A percentile compares a stretch with the other conserved stretches of the same genome.
phyloP scores from a whole-genome alignment of 35 echinoderm and acorn worm genomes.

The Chiridota heheva region DNA sequence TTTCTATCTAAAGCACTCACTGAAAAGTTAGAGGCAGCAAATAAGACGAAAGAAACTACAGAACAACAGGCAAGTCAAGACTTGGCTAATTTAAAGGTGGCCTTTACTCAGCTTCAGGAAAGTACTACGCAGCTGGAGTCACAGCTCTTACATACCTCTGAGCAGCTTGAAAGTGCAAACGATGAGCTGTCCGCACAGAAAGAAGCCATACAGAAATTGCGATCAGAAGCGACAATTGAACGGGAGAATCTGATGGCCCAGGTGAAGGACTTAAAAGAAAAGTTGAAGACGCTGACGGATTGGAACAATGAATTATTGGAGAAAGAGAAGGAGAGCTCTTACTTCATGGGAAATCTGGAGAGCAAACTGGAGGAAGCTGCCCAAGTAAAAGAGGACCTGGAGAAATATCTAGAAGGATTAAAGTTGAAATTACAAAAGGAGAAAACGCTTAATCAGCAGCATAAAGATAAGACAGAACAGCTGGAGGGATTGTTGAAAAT shows the following conservation, averaged over 20 bases:
- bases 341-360: constrained; percentile 9
- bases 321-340: constrained; percentile 19
- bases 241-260: constrained; percentile 14
- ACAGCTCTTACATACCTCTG: not conserved
- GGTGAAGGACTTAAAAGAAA: constrained; percentile 24
- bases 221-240: constrained; percentile 15
- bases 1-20: no score
- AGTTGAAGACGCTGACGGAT: constrained; percentile 14
- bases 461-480: constrained; percentile 10
- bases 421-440: constrained; percentile 7
- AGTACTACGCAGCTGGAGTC: not conserved
- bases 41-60: no score
- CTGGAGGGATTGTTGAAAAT: constrained; percentile 8
- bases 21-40: no score
- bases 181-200: not conserved
- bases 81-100: no score
- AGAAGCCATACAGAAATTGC: not conserved
- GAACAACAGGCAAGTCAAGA: no score
- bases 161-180: constrained; percentile 30
- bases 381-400: not conserved
- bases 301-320: no score
- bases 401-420: not conserved
- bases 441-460: constrained; percentile 15
- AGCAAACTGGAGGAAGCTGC: constrained; percentile 11
- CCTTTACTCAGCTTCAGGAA: no score